Conservation (phyloP, 2,113 vertebrate genomes). For the Corynorhinus townsendii region DNA sequence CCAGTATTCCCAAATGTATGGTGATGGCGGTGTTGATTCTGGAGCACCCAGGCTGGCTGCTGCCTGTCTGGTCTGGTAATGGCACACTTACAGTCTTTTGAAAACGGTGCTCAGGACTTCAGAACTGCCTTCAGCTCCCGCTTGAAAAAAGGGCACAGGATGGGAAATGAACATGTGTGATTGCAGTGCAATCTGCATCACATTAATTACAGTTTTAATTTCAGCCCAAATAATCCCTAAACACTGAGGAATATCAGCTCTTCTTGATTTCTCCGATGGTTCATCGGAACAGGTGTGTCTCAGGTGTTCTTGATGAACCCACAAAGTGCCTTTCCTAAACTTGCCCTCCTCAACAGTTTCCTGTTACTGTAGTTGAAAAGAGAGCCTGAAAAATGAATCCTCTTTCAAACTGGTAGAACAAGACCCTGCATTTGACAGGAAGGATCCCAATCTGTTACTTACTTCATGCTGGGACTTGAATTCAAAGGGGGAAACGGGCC, state of each 20-base stretch:
- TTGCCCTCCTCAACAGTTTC: slow-evolving; percentile 55
- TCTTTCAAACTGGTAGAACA: slow-evolving; percentile 75
- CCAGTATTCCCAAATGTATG: background rate
- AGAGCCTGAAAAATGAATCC: slow-evolving; percentile 48
- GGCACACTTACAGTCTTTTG: background rate
- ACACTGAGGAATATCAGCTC: background rate
- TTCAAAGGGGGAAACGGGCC: slow-evolving; percentile 52
- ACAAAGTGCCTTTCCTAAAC: background rate
- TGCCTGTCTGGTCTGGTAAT: background rate
- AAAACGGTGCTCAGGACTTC: background rate
- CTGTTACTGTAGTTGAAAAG: slow-evolving; percentile 47
- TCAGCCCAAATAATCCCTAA: background rate
- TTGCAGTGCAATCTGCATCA: background rate
- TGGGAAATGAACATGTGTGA: background rate
- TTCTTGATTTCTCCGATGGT: background rate
- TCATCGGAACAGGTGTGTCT: background rate
- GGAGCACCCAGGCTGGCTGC: background rate
- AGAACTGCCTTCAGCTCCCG: background rate
- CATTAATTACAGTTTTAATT: background rate
- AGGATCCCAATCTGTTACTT: slow-evolving; percentile 73
- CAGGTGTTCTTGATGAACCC: background rate
- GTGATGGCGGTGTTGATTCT: no score
- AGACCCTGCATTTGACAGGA: slow-evolving; percentile 68
- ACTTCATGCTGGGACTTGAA: slow-evolving; percentile 77
- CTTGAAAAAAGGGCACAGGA: background rate